Percentiles rank a stretch among this genome's conserved stretches.
Evolutionary conservation across 2,888 invertebrate genomes (phyloP).

Genomic region (Sesamia inferens): DNA sequence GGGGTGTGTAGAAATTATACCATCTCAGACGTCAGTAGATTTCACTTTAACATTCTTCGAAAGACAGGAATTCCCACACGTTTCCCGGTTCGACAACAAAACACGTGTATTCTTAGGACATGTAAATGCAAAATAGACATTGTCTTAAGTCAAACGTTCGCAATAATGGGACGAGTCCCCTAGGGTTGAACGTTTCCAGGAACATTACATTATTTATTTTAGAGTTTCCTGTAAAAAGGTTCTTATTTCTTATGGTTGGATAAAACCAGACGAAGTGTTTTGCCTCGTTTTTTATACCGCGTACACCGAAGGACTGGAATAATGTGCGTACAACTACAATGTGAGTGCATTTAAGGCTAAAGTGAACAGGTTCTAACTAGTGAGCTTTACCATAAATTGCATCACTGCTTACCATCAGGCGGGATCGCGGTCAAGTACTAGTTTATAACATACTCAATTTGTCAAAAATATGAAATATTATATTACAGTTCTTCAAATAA

Average conservation of each 20-base stretch:
- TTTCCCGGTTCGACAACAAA: constrained; percentile 18
- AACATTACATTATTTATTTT: neutral
- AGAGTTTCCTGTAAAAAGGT: neutral
- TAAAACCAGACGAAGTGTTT: no score
- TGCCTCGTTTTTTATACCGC: no score
- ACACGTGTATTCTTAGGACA: constrained; percentile 34
- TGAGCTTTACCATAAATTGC: no score
- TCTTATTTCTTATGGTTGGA: neutral
- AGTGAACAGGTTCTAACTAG: no score
- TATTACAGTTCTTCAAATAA: no score
- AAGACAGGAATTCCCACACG: constrained; percentile 39
- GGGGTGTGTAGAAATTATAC: neutral
- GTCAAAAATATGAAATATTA: neutral
- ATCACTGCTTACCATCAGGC: no score
- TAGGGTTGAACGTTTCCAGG: constrained; percentile 28
- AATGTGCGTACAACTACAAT: no score
- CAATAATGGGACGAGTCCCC: constrained; percentile 34
- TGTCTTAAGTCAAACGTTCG: constrained; percentile 40
- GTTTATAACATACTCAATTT: no score
- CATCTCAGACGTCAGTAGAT: neutral
- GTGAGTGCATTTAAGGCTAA: no score
- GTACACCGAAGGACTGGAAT: no score
- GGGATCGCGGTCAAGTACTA: no score
- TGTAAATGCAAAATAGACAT: constrained; percentile 50
- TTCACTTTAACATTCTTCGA: constrained; percentile 2